Evolutionary conservation across 1,140 invertebrate genomes (phyloP).

Genomic region (Antheraea pernyi): DNA sequence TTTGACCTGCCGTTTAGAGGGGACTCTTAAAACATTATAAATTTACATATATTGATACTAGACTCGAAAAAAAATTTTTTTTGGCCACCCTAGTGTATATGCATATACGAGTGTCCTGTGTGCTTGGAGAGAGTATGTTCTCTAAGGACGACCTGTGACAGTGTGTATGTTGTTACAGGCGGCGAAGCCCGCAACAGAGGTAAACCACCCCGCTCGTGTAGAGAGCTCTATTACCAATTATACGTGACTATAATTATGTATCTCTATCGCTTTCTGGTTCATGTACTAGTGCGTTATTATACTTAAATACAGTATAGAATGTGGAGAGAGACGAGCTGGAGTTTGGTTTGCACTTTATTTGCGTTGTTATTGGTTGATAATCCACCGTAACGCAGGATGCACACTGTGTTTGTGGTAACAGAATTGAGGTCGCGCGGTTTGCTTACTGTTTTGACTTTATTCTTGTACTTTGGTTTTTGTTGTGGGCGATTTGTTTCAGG

Average conservation of each 20-base stretch:
- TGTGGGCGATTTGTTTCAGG: conserved; percentile 64
- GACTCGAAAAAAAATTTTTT: too few species aligned
- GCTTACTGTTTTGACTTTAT: conserved; percentile 57
- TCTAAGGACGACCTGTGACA: conserved; percentile 38
- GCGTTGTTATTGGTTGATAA: conserved; percentile 47
- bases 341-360: conserved; percentile 70
- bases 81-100: too few species aligned
- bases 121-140: not conserved
- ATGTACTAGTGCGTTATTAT: conserved; percentile 68
- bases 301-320: conserved; percentile 55
- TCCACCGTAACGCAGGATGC: conserved; percentile 63
- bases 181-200: conserved; percentile 83
- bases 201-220: conserved; percentile 67
- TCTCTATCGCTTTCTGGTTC: conserved; percentile 77
- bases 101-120: not conserved
- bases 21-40: too few species aligned
- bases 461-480: conserved; percentile 64
- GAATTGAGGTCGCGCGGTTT: conserved; percentile 44
- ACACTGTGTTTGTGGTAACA: conserved; percentile 67
- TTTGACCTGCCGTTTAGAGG: too few species aligned
- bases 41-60: too few species aligned
- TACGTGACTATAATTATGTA: conserved; percentile 58
- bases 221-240: conserved; percentile 44
- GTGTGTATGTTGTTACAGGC: conserved; percentile 82
- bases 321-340: conserved; percentile 69